Percentiles rank a stretch among this genome's conserved stretches.
phyloP scores from a whole-genome alignment of 2,797 vertebrate genomes.

The Gorsachius magnificus region DNA sequence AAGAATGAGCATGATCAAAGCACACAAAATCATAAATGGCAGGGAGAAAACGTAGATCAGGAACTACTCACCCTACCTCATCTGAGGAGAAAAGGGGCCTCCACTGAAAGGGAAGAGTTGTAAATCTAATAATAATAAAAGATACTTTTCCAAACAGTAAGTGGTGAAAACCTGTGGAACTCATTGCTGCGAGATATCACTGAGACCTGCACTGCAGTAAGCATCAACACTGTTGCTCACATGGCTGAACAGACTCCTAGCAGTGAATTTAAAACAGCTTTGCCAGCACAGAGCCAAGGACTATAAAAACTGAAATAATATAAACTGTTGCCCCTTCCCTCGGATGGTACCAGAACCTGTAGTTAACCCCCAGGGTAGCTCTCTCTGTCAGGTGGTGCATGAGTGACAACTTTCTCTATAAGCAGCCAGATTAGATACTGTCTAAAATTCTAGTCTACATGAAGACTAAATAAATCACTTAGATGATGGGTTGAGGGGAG shows the following conservation, averaged over 20 bases:
- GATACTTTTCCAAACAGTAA: not conserved
- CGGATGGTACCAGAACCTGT: not conserved
- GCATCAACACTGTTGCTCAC: not conserved
- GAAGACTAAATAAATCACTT: constrained; percentile 15
- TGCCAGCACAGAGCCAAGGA: not conserved
- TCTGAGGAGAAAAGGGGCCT: not conserved
- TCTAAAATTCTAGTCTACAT: not conserved
- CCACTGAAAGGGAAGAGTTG: not conserved
- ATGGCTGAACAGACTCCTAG: not conserved
- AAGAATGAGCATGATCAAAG: not conserved
- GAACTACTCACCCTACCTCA: not conserved
- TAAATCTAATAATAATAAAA: not conserved
- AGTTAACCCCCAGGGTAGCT: not conserved
- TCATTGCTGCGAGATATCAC: not conserved
- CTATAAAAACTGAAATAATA: not conserved
- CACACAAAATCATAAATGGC: not conserved
- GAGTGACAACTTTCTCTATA: not conserved
- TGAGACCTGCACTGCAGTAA: not conserved
- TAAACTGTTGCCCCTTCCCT: not conserved
- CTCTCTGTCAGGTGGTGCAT: not conserved
- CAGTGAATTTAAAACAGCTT: not conserved
- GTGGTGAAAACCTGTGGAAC: not conserved
- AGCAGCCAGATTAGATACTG: not conserved
- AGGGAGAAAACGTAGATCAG: not conserved
- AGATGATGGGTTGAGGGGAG: not conserved